phyloP scores from a whole-genome alignment of 2,797 vertebrate genomes.

The Odontamblyopus rebecca region DNA sequence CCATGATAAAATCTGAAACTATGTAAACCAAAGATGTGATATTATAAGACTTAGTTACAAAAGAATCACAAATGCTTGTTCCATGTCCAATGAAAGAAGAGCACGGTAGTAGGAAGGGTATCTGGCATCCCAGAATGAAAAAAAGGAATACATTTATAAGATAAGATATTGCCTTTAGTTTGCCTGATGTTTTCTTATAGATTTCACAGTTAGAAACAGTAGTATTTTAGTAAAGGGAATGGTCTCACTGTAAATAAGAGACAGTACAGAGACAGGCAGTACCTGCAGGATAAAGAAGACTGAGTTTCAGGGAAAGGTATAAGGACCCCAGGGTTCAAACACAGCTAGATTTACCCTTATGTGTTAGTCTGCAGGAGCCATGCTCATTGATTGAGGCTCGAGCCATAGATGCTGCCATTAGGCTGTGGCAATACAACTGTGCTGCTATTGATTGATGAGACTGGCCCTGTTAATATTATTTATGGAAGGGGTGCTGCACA shows the following conservation, averaged over 20 bases:
- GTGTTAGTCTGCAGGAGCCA: slow-evolving; percentile 74
- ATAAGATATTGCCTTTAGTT: not conserved
- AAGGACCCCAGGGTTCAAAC: slow-evolving; percentile 69
- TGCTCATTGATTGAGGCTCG: slow-evolving; percentile 85
- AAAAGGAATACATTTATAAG: not conserved
- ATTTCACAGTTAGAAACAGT: slow-evolving; percentile 35
- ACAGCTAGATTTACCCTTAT: slow-evolving; percentile 73
- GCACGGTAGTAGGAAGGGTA: not conserved
- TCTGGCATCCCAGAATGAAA: not conserved
- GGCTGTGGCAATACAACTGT: slow-evolving; percentile 87
- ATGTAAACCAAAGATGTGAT: not conserved
- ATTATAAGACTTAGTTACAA: too few species aligned
- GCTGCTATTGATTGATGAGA: slow-evolving; percentile 88
- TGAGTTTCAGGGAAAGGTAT: slow-evolving; percentile 49
- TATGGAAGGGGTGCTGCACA: slow-evolving; percentile 82
- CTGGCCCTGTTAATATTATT: slow-evolving; percentile 92
- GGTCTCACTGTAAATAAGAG: slow-evolving; percentile 20
- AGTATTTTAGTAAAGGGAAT: slow-evolving; percentile 21
- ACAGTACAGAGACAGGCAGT: slow-evolving; percentile 41
- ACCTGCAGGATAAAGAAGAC: slow-evolving; percentile 37
- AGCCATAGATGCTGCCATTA: slow-evolving; percentile 78
- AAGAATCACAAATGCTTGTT: too few species aligned
- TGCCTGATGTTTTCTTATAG: not conserved
- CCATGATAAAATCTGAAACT: not conserved
- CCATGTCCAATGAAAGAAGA: not conserved